Evolutionary conservation across 2,888 invertebrate species (phyloP).

Genomic region (Ennomos fuscantarius): DNA sequence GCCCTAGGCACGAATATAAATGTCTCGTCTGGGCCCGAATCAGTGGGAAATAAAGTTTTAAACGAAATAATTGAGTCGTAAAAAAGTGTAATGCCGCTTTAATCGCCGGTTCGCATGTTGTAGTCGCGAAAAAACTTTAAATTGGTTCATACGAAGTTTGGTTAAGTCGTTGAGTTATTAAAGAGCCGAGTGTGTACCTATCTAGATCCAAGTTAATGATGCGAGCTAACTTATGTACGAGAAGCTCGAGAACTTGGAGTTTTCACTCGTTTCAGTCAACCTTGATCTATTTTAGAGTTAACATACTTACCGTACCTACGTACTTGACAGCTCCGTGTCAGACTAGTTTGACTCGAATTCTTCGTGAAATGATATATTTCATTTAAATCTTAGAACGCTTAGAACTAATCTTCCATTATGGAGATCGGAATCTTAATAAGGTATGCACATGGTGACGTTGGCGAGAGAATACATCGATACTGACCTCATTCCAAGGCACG

Average conservation of each 20-base stretch:
- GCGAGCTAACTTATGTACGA: slow-evolving; percentile 34
- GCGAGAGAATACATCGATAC: slow-evolving; percentile 21
- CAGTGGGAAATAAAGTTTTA: slow-evolving; percentile 43
- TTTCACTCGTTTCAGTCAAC: slow-evolving; percentile 28
- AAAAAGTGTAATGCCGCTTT: slow-evolving; percentile 66
- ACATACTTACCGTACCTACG: too few species aligned
- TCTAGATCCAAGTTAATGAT: slow-evolving; percentile 27
- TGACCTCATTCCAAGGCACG: slow-evolving; percentile 98
- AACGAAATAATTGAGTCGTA: slow-evolving; percentile 62
- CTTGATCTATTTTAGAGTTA: slow-evolving; percentile 27
- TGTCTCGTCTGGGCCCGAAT: slow-evolving; percentile 35
- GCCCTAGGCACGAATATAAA: slow-evolving; percentile 30
- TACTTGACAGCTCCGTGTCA: too few species aligned
- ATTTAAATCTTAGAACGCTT: background rate
- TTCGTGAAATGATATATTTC: too few species aligned
- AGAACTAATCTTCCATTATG: background rate
- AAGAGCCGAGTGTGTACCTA: slow-evolving; percentile 39
- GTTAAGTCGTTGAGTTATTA: slow-evolving; percentile 60
- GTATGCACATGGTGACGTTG: background rate
- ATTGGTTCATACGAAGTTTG: slow-evolving; percentile 59
- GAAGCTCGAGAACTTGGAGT: slow-evolving; percentile 22
- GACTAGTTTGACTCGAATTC: too few species aligned
- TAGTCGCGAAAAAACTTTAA: slow-evolving; percentile 57
- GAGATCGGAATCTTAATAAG: background rate
- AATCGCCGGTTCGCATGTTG: slow-evolving; percentile 72